A percentile compares a stretch with the other conserved stretches of the same genome.
Conservation (phyloP, 2,797 vertebrate species). For the Poeciliopsis gracilis region DNA sequence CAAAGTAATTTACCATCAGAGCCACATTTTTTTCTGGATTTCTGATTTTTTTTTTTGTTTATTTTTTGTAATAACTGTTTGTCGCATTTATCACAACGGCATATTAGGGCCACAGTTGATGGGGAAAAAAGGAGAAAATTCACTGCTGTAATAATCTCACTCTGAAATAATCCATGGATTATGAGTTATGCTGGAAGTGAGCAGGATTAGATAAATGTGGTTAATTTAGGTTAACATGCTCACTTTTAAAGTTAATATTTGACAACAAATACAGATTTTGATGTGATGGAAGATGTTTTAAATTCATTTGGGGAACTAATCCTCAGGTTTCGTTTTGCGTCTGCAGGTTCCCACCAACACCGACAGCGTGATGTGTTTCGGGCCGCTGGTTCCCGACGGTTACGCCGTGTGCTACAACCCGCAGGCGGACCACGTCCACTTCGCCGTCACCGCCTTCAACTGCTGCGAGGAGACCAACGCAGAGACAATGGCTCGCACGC, state of each 20-base stretch:
- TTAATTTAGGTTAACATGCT: not conserved
- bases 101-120: no score
- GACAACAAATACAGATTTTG: not conserved
- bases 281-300: not conserved
- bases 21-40: not conserved
- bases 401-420: constrained; percentile 87
- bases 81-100: no score
- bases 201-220: not conserved
- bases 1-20: not conserved
- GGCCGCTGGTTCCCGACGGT: constrained; percentile 85
- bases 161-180: not conserved
- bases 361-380: constrained; percentile 87
- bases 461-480: constrained; percentile 88
- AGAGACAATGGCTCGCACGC: constrained; percentile 75
- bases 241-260: not conserved
- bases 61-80: no score
- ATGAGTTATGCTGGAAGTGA: not conserved
- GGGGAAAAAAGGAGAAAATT: no score
- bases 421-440: constrained; percentile 83
- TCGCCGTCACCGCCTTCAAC: constrained; percentile 86
- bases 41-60: not conserved
- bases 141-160: not conserved
- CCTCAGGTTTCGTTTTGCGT: not conserved
- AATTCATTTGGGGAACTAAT: not conserved
- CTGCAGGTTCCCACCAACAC: constrained; percentile 81